A percentile compares a stretch with the other conserved stretches of the same genome.
Evolutionary conservation across 2,797 vertebrate species (phyloP).

Genomic region (Xenops minutus): DNA sequence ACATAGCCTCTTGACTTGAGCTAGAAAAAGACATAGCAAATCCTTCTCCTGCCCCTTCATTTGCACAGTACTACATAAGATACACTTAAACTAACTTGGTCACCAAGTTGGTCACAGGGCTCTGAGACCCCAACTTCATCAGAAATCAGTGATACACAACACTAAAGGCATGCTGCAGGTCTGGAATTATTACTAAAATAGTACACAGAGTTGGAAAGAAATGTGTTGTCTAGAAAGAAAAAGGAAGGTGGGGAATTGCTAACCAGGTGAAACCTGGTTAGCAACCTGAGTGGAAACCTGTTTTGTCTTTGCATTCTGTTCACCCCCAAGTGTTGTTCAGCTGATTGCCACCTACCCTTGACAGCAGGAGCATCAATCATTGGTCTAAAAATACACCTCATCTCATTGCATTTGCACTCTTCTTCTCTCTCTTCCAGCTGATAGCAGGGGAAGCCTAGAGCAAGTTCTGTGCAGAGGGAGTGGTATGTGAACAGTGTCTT

Average conservation of each 20-base stretch:
- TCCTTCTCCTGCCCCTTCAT: neutral
- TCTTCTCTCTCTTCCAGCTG: neutral
- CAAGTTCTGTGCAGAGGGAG: neutral
- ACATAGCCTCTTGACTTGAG: neutral
- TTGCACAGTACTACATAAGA: neutral
- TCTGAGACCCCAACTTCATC: neutral
- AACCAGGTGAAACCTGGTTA: too few species aligned
- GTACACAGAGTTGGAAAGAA: neutral
- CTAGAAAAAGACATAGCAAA: neutral
- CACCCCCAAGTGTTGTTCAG: neutral
- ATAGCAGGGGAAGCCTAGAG: neutral
- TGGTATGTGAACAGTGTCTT: accelerated
- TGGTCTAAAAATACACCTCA: neutral
- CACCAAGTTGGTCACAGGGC: neutral
- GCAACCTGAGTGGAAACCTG: neutral
- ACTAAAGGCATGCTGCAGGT: neutral
- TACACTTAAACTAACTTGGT: neutral
- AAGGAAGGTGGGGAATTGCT: neutral
- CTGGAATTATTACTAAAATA: neutral
- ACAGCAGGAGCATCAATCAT: neutral
- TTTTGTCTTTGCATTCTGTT: neutral
- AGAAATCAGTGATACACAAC: neutral
- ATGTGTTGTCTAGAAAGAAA: neutral
- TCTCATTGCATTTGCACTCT: neutral
- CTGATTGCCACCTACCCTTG: constrained; percentile 4